A percentile compares a stretch with the other conserved stretches of the same genome.
phyloP scores from a whole-genome alignment of 1,140 invertebrate genomes.

The Drosophila dunni region DNA sequence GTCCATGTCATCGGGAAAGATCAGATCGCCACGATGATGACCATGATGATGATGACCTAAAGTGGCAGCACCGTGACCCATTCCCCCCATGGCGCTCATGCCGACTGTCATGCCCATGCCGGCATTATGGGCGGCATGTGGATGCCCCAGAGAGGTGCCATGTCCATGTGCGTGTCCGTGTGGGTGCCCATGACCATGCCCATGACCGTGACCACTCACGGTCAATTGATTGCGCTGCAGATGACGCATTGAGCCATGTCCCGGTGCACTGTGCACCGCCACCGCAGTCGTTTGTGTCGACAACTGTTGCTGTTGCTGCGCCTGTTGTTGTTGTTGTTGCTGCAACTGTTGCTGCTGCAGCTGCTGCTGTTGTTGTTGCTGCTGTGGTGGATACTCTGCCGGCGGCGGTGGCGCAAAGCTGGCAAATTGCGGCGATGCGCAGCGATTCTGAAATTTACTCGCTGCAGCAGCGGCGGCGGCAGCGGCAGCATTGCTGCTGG shows the following conservation, averaged over 20 bases:
- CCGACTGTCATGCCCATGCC: slow-evolving; percentile 13
- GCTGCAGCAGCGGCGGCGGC: slow-evolving; percentile 49
- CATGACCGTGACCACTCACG: slow-evolving; percentile 47
- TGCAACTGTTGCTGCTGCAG: slow-evolving; percentile 37
- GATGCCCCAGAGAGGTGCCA: slow-evolving; percentile 57
- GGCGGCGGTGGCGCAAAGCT: slow-evolving; percentile 64
- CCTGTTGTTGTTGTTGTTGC: slow-evolving; percentile 15
- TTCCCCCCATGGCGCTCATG: neutral
- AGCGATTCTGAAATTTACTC: slow-evolving; percentile 75
- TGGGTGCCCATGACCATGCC: slow-evolving; percentile 29
- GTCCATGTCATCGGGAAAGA: slow-evolving; percentile 80
- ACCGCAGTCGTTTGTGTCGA: slow-evolving; percentile 59
- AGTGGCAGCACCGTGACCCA: slow-evolving; percentile 49
- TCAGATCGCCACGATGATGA: slow-evolving; percentile 63
- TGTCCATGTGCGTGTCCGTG: slow-evolving; percentile 28
- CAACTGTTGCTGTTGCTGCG: slow-evolving; percentile 43
- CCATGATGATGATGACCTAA: slow-evolving; percentile 64
- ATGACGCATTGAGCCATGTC: slow-evolving; percentile 56
- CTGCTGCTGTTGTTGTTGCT: slow-evolving; percentile 42
- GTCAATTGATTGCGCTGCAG: slow-evolving; percentile 60
- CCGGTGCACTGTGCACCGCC: slow-evolving; percentile 64
- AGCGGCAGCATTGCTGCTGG: slow-evolving; percentile 41
- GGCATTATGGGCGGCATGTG: slow-evolving; percentile 18
- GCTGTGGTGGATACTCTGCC: slow-evolving; percentile 67
- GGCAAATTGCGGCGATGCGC: slow-evolving; percentile 76